Evolutionary conservation across 2,797 vertebrate species (phyloP).

Genomic region (Dendrocincla tyrannina): DNA sequence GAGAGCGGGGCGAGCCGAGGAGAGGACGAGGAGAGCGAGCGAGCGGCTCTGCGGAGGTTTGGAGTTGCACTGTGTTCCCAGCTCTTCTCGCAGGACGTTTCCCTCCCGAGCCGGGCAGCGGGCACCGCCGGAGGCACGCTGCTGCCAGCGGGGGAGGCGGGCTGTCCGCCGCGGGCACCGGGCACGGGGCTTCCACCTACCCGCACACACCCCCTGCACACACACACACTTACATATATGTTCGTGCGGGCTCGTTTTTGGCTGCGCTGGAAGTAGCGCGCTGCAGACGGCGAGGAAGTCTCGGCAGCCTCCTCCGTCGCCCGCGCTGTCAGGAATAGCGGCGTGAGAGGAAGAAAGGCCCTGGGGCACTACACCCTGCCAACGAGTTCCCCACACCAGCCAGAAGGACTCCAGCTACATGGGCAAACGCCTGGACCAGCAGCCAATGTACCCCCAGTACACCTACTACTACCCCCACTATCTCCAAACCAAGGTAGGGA

Average conservation of each 20-base stretch:
- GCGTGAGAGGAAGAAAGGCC: slow-evolving; percentile 78
- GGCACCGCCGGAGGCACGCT: slow-evolving; percentile 66
- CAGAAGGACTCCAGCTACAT: slow-evolving; percentile 97
- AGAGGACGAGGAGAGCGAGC: slow-evolving; percentile 10
- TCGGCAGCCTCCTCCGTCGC: slow-evolving; percentile 70
- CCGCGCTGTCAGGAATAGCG: slow-evolving; percentile 80
- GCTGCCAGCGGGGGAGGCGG: slow-evolving; percentile 50
- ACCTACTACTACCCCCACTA: slow-evolving; percentile 98
- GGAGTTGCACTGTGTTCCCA: slow-evolving; percentile 67
- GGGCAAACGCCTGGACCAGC: slow-evolving; percentile 99
- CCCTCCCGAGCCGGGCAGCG: slow-evolving; percentile 62
- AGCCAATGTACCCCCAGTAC: slow-evolving; percentile 99
- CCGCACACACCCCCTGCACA: background rate
- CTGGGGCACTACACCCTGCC: slow-evolving; percentile 79
- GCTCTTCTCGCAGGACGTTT: slow-evolving; percentile 73
- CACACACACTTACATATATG: background rate
- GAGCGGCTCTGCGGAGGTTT: slow-evolving; percentile 55
- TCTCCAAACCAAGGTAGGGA: slow-evolving; percentile 93
- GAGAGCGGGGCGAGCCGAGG: slow-evolving; percentile 25
- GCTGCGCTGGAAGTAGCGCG: slow-evolving; percentile 76
- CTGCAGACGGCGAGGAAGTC: slow-evolving; percentile 72
- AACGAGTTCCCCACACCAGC: slow-evolving; percentile 89
- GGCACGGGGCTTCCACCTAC: slow-evolving; percentile 19
- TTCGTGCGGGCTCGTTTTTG: slow-evolving; percentile 13
- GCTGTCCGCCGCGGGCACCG: slow-evolving; percentile 50